These are phyloP conservation scores for Noctilio leporinus DNA, from an alignment of 2,113 vertebrate species.

Conservation along the genomic window DNA sequence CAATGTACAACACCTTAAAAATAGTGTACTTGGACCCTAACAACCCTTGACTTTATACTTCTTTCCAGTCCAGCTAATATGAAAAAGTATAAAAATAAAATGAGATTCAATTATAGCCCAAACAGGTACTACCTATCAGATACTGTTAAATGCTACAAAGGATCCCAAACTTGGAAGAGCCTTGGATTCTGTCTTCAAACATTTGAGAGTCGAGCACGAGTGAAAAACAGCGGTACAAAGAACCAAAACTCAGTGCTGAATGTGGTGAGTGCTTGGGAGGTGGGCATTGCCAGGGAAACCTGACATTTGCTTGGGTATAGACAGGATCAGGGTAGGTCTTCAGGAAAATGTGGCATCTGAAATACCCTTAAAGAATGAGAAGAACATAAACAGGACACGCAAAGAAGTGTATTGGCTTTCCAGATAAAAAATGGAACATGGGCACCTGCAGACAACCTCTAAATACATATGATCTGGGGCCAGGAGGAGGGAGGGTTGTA, in stretches of 20 bases:
- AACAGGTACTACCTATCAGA: neutral
- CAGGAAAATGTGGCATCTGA: neutral
- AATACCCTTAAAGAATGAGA: neutral
- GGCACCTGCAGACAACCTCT: neutral
- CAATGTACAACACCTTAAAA: neutral
- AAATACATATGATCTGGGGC: fast-evolving
- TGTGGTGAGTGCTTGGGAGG: fast-evolving
- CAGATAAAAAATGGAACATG: neutral
- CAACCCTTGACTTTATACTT: neutral
- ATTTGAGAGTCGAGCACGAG: neutral
- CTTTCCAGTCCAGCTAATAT: neutral
- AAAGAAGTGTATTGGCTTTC: neutral
- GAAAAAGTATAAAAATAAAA: neutral
- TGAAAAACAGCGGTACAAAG: neutral
- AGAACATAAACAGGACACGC: neutral
- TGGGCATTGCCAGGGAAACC: neutral
- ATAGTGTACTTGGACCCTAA: neutral
- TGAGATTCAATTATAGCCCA: neutral
- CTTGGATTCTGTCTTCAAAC: neutral
- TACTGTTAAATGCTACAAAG: neutral
- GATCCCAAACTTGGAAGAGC: neutral
- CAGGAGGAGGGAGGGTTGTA: neutral
- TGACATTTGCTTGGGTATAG: neutral
- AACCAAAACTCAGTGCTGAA: neutral
- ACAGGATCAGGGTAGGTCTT: neutral